Percentiles rank a stretch among this genome's conserved stretches.
Evolutionary conservation across 2,888 invertebrate species (phyloP).

Genomic region (Ormyrus nitidulus): DNA sequence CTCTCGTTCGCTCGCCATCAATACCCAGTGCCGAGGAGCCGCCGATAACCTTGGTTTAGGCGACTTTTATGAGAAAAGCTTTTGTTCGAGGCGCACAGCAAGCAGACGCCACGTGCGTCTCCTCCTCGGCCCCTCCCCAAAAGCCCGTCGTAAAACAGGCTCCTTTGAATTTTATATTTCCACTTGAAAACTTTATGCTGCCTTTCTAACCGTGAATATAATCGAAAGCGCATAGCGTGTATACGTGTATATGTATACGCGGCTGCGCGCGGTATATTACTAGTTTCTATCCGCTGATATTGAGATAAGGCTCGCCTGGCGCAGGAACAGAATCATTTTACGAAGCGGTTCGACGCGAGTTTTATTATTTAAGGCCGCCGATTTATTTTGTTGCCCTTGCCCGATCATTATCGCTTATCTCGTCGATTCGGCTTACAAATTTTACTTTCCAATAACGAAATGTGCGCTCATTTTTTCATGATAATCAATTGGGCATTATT

Average conservation of each 20-base stretch:
- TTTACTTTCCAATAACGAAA: no score
- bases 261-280: conserved; percentile 7
- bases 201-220: conserved; percentile 28
- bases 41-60: conserved; percentile 46
- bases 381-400: no score
- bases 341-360: background rate
- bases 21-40: conserved; percentile 3
- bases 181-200: conserved; percentile 41
- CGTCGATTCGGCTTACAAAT: no score
- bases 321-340: background rate
- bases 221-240: conserved; percentile 30
- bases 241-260: background rate
- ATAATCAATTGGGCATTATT: no score
- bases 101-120: background rate
- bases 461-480: no score
- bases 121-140: no score
- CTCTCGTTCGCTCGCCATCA: conserved; percentile 37
- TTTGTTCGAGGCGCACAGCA: conserved; percentile 24
- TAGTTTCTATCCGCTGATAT: conserved; percentile 25
- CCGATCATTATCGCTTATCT: no score
- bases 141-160: conserved; percentile 38
- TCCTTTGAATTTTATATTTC: conserved; percentile 49
- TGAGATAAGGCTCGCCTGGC: conserved; percentile 24
- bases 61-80: conserved; percentile 44
- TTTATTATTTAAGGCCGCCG: no score